Conservation (phyloP, 2,797 vertebrate species). For the Clamator glandarius region DNA sequence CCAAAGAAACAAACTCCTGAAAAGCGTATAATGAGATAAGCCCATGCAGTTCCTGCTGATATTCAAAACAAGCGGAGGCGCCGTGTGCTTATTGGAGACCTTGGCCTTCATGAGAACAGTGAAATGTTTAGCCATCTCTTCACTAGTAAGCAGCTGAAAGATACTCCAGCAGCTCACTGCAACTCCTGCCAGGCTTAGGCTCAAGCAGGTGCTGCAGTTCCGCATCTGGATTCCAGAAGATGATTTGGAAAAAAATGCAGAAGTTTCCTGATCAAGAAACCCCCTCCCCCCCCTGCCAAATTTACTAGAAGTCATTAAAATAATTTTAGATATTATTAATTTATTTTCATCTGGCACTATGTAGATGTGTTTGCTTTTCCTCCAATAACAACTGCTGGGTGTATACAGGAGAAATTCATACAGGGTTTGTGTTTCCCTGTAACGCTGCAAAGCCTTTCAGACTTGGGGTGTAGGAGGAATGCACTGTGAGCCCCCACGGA, state of each 20-base stretch:
- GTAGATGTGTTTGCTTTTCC: background rate
- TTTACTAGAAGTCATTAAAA: background rate
- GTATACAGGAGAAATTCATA: background rate
- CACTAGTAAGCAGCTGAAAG: background rate
- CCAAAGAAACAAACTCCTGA: background rate
- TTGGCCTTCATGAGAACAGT: background rate
- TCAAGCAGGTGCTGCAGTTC: background rate
- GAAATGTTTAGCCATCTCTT: constrained; percentile 25
- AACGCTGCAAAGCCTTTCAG: background rate
- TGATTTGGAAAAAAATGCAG: background rate
- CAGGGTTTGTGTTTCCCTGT: background rate
- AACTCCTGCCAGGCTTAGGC: background rate
- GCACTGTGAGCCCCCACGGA: background rate
- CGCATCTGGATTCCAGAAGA: background rate
- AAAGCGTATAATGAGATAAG: background rate
- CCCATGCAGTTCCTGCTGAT: background rate
- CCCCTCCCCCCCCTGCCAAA: background rate
- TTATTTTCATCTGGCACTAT: background rate
- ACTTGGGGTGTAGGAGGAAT: background rate
- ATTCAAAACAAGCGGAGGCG: background rate
- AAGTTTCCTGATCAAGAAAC: background rate
- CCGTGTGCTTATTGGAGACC: background rate
- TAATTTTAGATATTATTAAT: background rate
- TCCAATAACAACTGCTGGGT: background rate
- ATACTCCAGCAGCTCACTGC: background rate